Percentiles rank a stretch among this genome's conserved stretches.
Conservation (phyloP, 2,888 invertebrate species). For the Tipula confusa region DNA sequence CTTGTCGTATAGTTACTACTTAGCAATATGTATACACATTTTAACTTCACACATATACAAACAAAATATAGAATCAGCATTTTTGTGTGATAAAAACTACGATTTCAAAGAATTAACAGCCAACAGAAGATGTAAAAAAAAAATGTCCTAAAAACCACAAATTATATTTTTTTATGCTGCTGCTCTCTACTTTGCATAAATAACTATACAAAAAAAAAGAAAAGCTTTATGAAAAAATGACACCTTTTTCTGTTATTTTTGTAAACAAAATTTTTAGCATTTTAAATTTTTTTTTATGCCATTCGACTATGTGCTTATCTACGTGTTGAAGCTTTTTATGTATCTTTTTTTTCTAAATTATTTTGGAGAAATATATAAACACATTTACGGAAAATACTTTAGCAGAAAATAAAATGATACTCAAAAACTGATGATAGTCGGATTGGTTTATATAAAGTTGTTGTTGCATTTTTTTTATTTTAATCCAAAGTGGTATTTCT, state of each 20-base stretch:
- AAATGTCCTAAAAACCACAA: not conserved
- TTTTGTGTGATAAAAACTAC: not conserved
- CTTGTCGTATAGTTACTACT: not conserved
- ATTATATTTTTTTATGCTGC: not conserved
- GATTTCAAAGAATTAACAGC: not conserved
- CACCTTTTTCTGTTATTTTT: not conserved
- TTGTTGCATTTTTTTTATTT: not conserved
- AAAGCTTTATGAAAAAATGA: conserved; percentile 14
- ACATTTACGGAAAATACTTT: not conserved
- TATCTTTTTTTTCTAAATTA: not conserved
- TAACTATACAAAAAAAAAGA: not conserved
- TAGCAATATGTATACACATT: not conserved
- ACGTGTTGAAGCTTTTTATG: not conserved
- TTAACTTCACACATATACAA: not conserved
- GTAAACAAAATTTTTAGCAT: not conserved
- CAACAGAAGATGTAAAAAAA: not conserved
- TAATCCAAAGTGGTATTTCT: not conserved
- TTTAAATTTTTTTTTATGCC: not conserved
- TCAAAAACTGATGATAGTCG: not conserved
- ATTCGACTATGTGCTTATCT: not conserved
- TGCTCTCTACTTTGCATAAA: not conserved
- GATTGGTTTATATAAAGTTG: not conserved
- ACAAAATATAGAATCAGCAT: not conserved
- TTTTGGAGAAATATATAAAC: not conserved
- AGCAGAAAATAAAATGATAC: not conserved